These are phyloP conservation scores for Chelon auratus DNA, from an alignment of 2,797 vertebrate genomes.

Conservation along the genomic window DNA sequence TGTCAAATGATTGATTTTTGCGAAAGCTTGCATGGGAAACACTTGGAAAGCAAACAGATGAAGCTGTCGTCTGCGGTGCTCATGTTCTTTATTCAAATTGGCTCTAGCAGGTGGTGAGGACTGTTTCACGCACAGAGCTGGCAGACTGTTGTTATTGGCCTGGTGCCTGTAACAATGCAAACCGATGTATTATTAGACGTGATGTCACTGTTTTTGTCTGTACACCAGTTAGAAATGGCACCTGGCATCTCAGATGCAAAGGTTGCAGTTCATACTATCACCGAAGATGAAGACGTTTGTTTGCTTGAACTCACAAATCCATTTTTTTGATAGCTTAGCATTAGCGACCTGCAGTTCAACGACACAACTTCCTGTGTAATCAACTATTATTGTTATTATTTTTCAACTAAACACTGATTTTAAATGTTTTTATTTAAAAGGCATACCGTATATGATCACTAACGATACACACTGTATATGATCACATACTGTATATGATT, in stretches of 20 bases:
- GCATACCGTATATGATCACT: no score
- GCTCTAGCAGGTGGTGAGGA: slow-evolving; percentile 28
- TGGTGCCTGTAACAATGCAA: slow-evolving; percentile 18
- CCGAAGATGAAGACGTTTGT: background rate
- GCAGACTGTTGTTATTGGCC: slow-evolving; percentile 4
- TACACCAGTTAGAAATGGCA: background rate
- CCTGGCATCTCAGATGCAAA: background rate
- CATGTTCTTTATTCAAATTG: slow-evolving; percentile 4
- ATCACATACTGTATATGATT: no score
- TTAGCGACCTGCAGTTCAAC: no score
- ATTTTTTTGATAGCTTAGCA: no score
- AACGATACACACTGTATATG: no score
- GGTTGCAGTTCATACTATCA: background rate
- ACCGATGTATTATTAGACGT: background rate
- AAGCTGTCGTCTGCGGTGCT: background rate
- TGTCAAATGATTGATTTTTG: background rate
- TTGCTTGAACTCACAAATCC: no score
- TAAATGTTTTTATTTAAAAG: background rate
- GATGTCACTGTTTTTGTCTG: background rate
- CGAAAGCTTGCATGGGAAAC: background rate
- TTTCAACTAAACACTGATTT: background rate
- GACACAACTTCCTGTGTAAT: no score
- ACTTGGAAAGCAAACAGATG: background rate
- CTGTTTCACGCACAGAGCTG: slow-evolving; percentile 10
- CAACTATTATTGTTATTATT: no score